Evolutionary conservation across 2,888 invertebrate species (phyloP).

Genomic region (Cyclophora albipunctata): DNA sequence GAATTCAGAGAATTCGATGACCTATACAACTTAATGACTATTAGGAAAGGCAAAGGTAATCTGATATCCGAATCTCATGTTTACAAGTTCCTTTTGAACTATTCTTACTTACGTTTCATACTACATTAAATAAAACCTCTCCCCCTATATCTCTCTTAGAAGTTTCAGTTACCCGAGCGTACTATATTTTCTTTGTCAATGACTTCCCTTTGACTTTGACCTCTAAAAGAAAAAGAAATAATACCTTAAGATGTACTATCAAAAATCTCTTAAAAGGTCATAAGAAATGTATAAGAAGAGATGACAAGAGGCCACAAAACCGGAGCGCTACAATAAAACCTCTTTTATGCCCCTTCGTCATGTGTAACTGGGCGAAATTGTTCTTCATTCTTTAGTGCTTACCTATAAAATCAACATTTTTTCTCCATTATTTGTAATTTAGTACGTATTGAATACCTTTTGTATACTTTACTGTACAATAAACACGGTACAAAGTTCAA

Average conservation of each 20-base stretch:
- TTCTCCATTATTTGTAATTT: conserved; percentile 18
- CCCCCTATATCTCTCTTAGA: no score
- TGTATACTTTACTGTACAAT: no score
- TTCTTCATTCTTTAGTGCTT: conserved; percentile 22
- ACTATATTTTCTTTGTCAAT: background rate
- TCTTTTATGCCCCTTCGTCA: conserved; percentile 43
- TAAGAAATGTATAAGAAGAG: conserved; percentile 24
- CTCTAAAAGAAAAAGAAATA: conserved; percentile 2
- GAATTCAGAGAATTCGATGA: no score
- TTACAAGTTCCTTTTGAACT: no score
- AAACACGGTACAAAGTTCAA: no score
- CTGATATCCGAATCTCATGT: no score
- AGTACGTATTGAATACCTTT: conserved; percentile 4
- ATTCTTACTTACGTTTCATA: no score
- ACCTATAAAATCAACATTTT: conserved; percentile 27
- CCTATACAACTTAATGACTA: no score
- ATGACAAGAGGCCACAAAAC: conserved; percentile 30
- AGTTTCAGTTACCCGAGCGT: no score
- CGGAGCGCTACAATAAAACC: conserved; percentile 33
- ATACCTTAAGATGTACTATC: conserved; percentile 1
- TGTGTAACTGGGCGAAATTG: conserved; percentile 41
- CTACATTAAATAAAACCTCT: no score
- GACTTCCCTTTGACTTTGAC: conserved; percentile 4
- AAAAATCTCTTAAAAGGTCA: conserved; percentile 20
- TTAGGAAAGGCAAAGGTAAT: no score